Percentiles rank a stretch among this genome's conserved stretches.
Evolutionary conservation across 2,797 vertebrate species (phyloP).

Genomic region (Hemitrygon akajei): DNA sequence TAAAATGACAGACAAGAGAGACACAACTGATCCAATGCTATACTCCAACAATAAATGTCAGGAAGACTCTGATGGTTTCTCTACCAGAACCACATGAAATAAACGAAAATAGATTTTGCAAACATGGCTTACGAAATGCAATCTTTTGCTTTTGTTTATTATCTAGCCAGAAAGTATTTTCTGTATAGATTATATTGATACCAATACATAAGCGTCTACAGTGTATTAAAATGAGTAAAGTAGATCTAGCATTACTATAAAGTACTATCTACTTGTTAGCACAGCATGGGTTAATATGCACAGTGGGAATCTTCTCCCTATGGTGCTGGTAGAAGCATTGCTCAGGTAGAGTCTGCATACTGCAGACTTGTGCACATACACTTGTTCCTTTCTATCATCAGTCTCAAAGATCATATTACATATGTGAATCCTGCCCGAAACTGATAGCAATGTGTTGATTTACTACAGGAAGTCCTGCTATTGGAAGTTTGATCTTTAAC

Average conservation of each 20-base stretch:
- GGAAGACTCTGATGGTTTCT: background rate
- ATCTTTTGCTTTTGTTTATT: background rate
- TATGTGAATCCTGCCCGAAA: background rate
- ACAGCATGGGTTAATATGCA: background rate
- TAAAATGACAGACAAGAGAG: slow-evolving; percentile 29
- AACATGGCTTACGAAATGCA: background rate
- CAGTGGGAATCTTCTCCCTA: background rate
- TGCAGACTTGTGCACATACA: background rate
- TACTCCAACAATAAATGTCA: background rate
- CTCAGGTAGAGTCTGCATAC: background rate
- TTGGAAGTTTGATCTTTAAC: background rate
- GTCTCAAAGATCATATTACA: background rate
- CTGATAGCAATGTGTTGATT: background rate
- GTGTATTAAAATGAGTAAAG: background rate
- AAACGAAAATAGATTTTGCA: background rate
- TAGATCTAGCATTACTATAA: background rate
- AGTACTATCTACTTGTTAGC: background rate
- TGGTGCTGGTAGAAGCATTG: background rate
- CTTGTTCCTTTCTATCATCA: slow-evolving; percentile 1
- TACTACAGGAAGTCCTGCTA: background rate
- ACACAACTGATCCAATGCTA: background rate
- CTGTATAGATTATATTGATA: background rate
- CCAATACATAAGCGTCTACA: background rate
- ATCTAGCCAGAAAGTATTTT: background rate
- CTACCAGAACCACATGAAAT: background rate